Percentiles rank a stretch among this genome's conserved stretches.
Conservation (phyloP, 2,888 invertebrate genomes). For the Rhagophthalmus giganteus region DNA sequence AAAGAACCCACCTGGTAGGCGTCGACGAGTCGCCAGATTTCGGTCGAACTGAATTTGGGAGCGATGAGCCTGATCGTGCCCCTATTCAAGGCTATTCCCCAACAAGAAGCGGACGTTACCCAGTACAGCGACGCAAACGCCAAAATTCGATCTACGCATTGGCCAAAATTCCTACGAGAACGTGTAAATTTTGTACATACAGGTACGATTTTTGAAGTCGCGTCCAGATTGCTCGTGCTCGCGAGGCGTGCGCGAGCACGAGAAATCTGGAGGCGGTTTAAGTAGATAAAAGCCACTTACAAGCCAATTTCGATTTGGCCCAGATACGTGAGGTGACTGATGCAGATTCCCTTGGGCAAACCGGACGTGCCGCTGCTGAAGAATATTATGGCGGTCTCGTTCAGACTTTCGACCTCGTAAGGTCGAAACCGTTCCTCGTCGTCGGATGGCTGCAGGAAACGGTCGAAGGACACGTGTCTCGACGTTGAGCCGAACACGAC, state of each 20-base stretch:
- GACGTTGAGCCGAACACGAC: conserved; percentile 41
- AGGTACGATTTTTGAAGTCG: no score
- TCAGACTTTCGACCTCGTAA: conserved; percentile 10
- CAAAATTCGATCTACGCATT: not conserved
- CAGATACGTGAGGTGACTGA: conserved; percentile 24
- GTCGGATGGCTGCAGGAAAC: conserved; percentile 40
- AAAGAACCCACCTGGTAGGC: not conserved
- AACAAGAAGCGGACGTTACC: not conserved
- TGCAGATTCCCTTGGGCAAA: conserved; percentile 37
- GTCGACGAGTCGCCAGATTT: not conserved
- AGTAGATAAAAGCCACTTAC: conserved; percentile 37
- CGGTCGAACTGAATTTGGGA: not conserved
- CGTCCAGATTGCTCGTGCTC: conserved; percentile 3
- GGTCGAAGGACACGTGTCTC: conserved; percentile 2
- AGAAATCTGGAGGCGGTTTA: not conserved
- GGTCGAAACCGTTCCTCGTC: conserved; percentile 32
- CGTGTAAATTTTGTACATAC: no score
- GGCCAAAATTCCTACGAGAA: not conserved
- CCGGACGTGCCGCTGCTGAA: conserved; percentile 42
- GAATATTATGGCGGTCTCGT: conserved; percentile 32
- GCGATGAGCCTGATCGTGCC: not conserved
- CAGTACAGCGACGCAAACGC: not conserved
- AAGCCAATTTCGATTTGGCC: conserved; percentile 47
- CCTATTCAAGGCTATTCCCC: not conserved
- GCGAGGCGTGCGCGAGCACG: no score